phyloP scores from a whole-genome alignment of 2,113 vertebrate genomes.

The Myotis yumanensis region DNA sequence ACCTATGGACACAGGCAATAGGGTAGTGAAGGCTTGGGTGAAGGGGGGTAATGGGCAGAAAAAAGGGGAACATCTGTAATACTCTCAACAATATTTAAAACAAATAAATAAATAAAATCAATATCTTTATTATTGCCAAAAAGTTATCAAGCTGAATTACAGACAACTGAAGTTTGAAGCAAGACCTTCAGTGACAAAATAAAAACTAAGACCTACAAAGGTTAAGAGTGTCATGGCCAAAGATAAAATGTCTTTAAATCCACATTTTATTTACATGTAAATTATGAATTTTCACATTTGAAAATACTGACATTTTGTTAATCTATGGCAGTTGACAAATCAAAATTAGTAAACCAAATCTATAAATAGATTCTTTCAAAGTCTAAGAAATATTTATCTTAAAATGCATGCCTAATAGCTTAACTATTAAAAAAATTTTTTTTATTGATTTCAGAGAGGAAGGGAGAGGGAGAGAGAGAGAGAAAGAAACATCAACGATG shows the following conservation, averaged over 20 bases:
- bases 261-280: not conserved
- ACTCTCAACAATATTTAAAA: too few species aligned
- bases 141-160: not conserved
- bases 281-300: not conserved
- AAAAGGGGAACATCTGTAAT: too few species aligned
- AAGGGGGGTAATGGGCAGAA: too few species aligned
- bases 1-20: too few species aligned
- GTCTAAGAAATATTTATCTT: not conserved
- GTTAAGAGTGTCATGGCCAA: not conserved
- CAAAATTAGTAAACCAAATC: not conserved
- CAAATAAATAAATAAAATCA: too few species aligned
- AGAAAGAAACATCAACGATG: too few species aligned
- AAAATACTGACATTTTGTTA: not conserved
- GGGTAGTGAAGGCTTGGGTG: too few species aligned
- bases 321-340: not conserved
- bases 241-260: not conserved
- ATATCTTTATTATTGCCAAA: not conserved
- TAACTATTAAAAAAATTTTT: not conserved
- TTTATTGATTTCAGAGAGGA: too few species aligned
- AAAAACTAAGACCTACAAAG: not conserved
- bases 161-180: not conserved
- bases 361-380: not conserved
- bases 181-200: not conserved
- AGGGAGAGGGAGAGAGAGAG: too few species aligned
- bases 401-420: not conserved